Percentiles rank a stretch among this genome's conserved stretches.
phyloP scores from a whole-genome alignment of 2,113 vertebrate species.

The Pteruthius melanotis region DNA sequence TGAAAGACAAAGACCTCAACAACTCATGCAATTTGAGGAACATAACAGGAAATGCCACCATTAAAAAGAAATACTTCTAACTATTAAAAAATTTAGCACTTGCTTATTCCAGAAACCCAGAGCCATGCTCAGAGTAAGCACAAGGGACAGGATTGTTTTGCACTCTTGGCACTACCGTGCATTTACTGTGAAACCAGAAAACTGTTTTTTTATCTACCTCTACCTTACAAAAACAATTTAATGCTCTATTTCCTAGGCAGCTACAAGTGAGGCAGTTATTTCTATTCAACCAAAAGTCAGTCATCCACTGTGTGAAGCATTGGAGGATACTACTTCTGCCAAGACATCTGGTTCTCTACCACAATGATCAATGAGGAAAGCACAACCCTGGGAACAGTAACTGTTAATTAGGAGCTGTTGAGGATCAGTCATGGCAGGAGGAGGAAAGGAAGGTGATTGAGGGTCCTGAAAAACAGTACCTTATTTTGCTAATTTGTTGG shows the following conservation, averaged over 20 bases:
- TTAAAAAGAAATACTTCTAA: background rate
- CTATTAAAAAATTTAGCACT: background rate
- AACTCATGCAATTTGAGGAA: background rate
- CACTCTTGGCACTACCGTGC: background rate
- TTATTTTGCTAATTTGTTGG: background rate
- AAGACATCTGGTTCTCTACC: background rate
- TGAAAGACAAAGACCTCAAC: background rate
- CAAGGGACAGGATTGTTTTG: background rate
- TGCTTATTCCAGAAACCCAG: background rate
- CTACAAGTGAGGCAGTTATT: background rate
- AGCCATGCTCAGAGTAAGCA: background rate
- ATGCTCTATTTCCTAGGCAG: background rate
- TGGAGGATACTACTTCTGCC: background rate
- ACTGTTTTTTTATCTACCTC: background rate
- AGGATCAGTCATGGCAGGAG: background rate
- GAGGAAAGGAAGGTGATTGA: background rate
- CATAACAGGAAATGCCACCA: background rate
- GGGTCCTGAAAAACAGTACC: background rate
- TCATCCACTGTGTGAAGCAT: background rate
- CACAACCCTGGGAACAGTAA: background rate
- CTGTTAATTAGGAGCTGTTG: background rate
- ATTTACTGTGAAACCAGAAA: background rate
- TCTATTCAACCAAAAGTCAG: background rate
- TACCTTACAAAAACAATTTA: background rate
- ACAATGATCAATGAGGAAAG: background rate